phyloP scores from a whole-genome alignment of 35 echinoderm and acorn worm genomes.

The Anneissia japonica region DNA sequence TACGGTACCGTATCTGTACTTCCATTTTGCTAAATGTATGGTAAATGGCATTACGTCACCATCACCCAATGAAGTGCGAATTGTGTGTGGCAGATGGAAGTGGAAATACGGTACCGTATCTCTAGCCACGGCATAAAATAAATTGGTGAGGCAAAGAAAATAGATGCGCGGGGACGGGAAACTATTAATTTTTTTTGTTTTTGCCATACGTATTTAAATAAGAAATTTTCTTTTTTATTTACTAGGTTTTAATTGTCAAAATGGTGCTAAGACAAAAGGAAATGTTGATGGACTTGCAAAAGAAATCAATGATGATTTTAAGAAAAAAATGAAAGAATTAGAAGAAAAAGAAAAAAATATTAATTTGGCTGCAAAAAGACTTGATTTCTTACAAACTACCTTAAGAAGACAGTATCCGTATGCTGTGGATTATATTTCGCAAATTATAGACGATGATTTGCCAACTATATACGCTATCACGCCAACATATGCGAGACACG shows the following conservation, averaged over 20 bases:
- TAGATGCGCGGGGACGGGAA: no score
- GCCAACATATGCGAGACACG: conserved; percentile 78
- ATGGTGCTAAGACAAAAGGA: background rate
- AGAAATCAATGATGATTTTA: background rate
- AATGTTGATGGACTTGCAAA: background rate
- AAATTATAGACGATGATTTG: conserved; percentile 7
- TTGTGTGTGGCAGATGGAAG: no score
- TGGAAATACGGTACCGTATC: no score
- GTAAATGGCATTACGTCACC: no score
- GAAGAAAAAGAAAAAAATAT: background rate
- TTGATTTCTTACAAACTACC: background rate
- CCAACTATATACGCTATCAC: conserved; percentile 86
- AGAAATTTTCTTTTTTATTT: background rate
- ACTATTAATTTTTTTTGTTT: no score
- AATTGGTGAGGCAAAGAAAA: no score
- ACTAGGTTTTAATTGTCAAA: background rate
- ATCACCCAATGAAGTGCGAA: no score
- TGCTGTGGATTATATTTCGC: conserved; percentile 21
- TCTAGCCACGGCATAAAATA: no score
- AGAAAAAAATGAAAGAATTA: background rate
- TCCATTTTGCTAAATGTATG: no score
- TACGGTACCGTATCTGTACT: no score
- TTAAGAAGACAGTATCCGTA: conserved; percentile 32
- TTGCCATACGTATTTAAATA: no score
- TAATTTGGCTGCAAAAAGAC: background rate